Base-by-base conservation (phyloP, 2,888 invertebrate species). In the Petrolisthes manimaculis region DNA sequence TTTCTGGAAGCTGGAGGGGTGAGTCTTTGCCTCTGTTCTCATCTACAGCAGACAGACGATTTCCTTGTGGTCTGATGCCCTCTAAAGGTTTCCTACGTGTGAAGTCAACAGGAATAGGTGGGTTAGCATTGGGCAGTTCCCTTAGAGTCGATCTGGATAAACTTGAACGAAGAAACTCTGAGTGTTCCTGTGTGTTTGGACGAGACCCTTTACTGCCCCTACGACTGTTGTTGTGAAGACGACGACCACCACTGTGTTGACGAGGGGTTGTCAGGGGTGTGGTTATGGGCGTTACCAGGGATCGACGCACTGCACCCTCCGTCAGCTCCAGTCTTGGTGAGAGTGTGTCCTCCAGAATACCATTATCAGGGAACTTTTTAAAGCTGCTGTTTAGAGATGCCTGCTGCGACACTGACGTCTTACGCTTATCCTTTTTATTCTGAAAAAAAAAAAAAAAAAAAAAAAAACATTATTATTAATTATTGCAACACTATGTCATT, bases 171-270 rank as follows among this genome's bases (percentile, higher is more conserved):
- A 61, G 21, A 54, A 84, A 75, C 5, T 84, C 82, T 53, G 83
- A 75, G 5, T 79, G 74, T 54, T 89, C 89, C 82, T 90, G 90
- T 6, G 89, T 89, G 37, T 86, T 86, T 9, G 90, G 90, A 14
- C 87, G 79, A 18, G 89, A 89, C 9, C 75, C 80, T 56, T 81
- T 53, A 5, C 86, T 81, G 0, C 55, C 81, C 55, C 86, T 24
- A 9, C 80, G 88, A 37, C 61, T 56, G 6, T 67, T 54, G 51
- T 51, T 61, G 5, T 51, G 51, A 3, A 84, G 51, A 53, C 77
- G 83, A 54, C 71, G 54, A n/a, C 55, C 55, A 4, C 67, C 77
- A 53, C 81, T 80, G 8, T 78, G 85, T 78, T 89, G 82, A n/a
- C 77, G 67, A 4, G 82, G 69, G 24, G 74, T 77, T 21, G 85